Evolutionary conservation across 1,140 invertebrate species (phyloP).

Genomic region (Araneus ventricosus): DNA sequence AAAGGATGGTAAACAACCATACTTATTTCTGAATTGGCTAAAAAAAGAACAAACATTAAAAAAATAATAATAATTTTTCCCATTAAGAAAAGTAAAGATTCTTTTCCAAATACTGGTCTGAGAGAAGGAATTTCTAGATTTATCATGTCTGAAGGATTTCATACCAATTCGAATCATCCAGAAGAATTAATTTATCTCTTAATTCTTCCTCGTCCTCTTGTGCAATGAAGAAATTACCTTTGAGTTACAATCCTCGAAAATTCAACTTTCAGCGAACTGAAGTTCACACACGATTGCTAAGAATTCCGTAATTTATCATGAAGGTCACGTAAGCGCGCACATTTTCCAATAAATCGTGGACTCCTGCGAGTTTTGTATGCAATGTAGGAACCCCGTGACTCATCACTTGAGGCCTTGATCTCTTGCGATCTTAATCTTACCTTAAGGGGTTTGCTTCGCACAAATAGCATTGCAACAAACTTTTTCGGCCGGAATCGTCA

Average conservation of each 20-base stretch:
- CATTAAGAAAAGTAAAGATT: no score
- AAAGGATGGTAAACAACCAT: no score
- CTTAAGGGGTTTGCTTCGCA: constrained; percentile 37
- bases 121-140: no score
- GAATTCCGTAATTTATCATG: background rate
- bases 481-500: constrained; percentile 55
- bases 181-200: no score
- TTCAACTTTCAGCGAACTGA: background rate
- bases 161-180: no score
- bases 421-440: constrained; percentile 46
- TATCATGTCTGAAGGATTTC: no score
- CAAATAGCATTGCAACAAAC: constrained; percentile 1
- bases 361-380: constrained; percentile 25
- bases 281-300: background rate
- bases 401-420: constrained; percentile 50
- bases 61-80: no score
- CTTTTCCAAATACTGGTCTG: no score
- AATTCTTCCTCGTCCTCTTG: no score
- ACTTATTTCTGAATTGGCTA: no score
- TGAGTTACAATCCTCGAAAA: background rate
- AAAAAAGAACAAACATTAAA: no score
- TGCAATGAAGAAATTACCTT: background rate
- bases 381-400: background rate
- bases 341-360: constrained; percentile 36
- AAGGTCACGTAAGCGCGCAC: background rate